Evolutionary conservation across 2,797 vertebrate genomes (phyloP), one percentile per base, ranked within the genome.

Genomic region (Onychomys leucogaster): DNA sequence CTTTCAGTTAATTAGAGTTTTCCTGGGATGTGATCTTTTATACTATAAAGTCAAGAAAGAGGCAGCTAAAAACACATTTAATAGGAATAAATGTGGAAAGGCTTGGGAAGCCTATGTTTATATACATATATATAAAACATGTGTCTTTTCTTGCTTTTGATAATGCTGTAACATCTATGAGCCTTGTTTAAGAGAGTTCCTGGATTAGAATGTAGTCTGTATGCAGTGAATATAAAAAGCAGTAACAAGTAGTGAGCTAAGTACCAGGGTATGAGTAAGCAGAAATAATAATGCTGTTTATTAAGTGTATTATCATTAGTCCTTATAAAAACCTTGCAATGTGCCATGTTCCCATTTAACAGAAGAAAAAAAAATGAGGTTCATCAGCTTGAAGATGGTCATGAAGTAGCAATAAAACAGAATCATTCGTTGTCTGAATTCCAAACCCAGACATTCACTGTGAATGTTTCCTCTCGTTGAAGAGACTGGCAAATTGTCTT

Each of bases 241-340:
- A 81, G 25, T 77, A 94, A 90, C n/a, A 96, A 75, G 46, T 84
- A 97, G 65, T 89, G 73, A 94, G 2, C n/a, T 91, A 63, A 71
- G n/a, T 67, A 80, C 41, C 25, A 87, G 17, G 41, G 55, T 88
- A 63, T 90, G 83, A 91, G 52, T 89, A 94, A 96, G 27, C 59
- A 92, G 59, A 93, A 89, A 93, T 91, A 96, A 88, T 73, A 84
- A 94, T 87, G 85, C 41, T 65, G 23, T 92, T 89, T 93, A 41
- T 91, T 83, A 77, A 65, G 37, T 21, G 34, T 77, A 49, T 94
- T 91, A 85, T 67, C 12, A 76, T 96, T 91, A 84, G 83, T 71
- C 77, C 76, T 93, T 90, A 73, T 94, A 87, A 94, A 94, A 96
- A 67, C 17, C 21, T 52, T 84, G 13, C 73, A 90, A 84, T 55